Conservation (phyloP, 2,888 invertebrate species). For the Parascotia fuliginaria region DNA sequence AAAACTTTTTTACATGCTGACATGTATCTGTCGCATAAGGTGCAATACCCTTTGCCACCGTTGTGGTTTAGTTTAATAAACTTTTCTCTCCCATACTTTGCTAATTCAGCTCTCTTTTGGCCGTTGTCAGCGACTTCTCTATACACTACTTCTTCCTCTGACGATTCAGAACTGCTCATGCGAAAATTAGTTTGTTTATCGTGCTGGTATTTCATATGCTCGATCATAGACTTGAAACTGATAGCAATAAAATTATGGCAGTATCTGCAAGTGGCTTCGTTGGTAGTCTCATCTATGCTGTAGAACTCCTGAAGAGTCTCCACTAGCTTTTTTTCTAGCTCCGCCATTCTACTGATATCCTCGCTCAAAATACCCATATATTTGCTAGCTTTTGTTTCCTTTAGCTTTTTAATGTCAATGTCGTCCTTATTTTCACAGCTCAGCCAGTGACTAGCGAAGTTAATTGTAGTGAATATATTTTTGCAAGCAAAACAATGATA, state of each 20-base stretch:
- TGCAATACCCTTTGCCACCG: conserved; percentile 61
- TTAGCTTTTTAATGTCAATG: background rate
- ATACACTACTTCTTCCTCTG: conserved; percentile 20
- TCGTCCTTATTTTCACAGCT: conserved; percentile 18
- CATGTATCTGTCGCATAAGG: conserved; percentile 55
- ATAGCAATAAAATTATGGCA: conserved; percentile 47
- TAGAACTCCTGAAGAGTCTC: conserved; percentile 44
- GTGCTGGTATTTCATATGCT: conserved; percentile 42
- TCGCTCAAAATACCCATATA: background rate
- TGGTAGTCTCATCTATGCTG: conserved; percentile 43
- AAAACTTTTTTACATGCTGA: conserved; percentile 53
- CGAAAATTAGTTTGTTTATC: background rate
- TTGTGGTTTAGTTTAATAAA: conserved; percentile 61
- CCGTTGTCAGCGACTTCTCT: conserved; percentile 49
- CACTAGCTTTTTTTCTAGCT: conserved; percentile 32
- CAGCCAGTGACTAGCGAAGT: conserved; percentile 42
- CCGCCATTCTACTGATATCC: conserved; percentile 22
- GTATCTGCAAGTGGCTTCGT: conserved; percentile 50
- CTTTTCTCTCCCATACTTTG: conserved; percentile 55
- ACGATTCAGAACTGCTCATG: conserved; percentile 6
- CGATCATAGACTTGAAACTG: conserved; percentile 32
- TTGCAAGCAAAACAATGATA: conserved; percentile 66
- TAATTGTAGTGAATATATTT: conserved; percentile 28
- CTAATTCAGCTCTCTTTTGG: conserved; percentile 52
- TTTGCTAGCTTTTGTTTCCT: background rate